Conservation (phyloP, 2,888 invertebrate genomes). For the Cephus spinipes region DNA sequence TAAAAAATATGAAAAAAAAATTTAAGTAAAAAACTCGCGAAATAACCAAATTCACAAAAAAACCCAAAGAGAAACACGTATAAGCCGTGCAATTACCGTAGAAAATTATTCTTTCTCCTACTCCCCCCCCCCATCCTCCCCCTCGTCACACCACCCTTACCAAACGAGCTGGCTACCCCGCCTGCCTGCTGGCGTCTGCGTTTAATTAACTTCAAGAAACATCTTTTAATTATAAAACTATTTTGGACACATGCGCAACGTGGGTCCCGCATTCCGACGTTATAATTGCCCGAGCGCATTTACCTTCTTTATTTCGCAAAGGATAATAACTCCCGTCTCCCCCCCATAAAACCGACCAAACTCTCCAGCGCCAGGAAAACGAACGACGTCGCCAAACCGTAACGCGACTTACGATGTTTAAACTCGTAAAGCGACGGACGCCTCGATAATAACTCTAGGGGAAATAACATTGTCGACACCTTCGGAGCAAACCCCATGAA, state of each 20-base stretch:
- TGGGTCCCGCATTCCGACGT: not conserved
- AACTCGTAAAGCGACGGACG: constrained; percentile 2
- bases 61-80: not conserved
- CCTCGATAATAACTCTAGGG: not conserved
- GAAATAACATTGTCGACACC: not conserved
- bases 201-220: constrained; percentile 60
- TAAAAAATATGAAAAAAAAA: not conserved
- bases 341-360: constrained; percentile 5
- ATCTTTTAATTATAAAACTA: constrained; percentile 55
- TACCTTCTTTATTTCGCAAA: not conserved
- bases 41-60: not conserved
- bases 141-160: not conserved
- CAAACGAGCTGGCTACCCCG: constrained; percentile 13
- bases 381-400: not conserved
- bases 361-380: not conserved
- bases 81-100: constrained; percentile 53
- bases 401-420: not conserved
- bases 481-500: not conserved
- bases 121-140: not conserved
- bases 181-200: constrained; percentile 21
- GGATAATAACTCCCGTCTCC: constrained; percentile 14
- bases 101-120: constrained; percentile 51
- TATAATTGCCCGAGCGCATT: constrained; percentile 7
- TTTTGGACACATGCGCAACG: constrained; percentile 27
- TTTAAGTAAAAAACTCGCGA: too few species aligned